Percentiles rank a stretch among this genome's conserved stretches.
phyloP scores from a whole-genome alignment of 2,888 invertebrate genomes.

The Cyrtodaria siliqua region DNA sequence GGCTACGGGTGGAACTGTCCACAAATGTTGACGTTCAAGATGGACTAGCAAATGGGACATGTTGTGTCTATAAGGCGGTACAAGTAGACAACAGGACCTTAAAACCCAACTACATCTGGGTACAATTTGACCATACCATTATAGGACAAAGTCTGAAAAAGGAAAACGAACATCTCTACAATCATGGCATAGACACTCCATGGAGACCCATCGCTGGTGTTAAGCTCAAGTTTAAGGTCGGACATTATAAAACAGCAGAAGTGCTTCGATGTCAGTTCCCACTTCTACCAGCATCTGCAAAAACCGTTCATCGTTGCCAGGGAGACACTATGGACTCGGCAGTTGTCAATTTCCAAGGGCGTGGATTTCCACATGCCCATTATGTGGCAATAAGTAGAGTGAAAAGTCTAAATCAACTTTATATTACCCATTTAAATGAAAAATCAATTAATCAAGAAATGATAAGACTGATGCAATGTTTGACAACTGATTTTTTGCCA shows the following conservation, averaged over 20 bases:
- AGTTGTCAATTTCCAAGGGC: constrained; percentile 35
- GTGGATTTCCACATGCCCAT: constrained; percentile 30
- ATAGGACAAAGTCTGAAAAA: constrained; percentile 3
- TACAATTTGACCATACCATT: constrained; percentile 3
- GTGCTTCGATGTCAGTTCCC: constrained; percentile 44
- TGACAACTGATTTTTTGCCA: neutral
- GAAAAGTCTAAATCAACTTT: constrained; percentile 17
- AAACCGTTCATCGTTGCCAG: constrained; percentile 43
- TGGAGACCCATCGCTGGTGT: constrained; percentile 40
- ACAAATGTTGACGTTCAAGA: constrained; percentile 48
- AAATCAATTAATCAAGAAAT: constrained; percentile 1
- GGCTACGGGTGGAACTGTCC: constrained; percentile 28
- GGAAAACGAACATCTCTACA: constrained; percentile 18
- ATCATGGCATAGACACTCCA: neutral
- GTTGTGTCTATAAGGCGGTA: constrained; percentile 17
- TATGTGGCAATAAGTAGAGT: constrained; percentile 50
- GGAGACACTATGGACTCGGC: constrained; percentile 39
- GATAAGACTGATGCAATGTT: neutral
- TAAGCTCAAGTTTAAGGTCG: constrained; percentile 38
- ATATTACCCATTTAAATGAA: constrained; percentile 26
- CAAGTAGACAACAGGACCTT: neutral
- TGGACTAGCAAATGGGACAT: constrained; percentile 52
- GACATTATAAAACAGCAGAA: constrained; percentile 27
- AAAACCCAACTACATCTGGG: neutral
- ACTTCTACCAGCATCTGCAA: constrained; percentile 26